Conservation (phyloP, 2,888 invertebrate genomes). For the Pterobdella sp. region DNA sequence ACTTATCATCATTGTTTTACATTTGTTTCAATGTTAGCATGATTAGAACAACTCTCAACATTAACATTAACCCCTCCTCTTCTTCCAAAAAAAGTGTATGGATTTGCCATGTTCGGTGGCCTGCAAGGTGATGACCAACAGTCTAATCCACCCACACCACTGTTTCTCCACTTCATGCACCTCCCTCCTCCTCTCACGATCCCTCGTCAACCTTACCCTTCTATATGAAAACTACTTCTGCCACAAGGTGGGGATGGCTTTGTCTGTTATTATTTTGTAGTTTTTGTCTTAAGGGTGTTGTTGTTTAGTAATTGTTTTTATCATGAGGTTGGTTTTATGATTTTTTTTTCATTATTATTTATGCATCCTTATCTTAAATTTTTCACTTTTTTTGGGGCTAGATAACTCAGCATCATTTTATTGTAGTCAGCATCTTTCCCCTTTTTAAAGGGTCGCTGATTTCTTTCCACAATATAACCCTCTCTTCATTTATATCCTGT, state of each 20-base stretch:
- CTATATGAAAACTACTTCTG: slow-evolving; percentile 24
- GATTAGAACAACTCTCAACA: not conserved
- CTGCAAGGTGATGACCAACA: slow-evolving; percentile 25
- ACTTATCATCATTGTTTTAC: too few species aligned
- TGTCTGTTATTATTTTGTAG: not conserved
- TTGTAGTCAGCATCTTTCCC: too few species aligned
- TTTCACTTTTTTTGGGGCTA: too few species aligned
- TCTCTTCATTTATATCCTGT: too few species aligned
- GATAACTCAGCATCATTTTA: too few species aligned
- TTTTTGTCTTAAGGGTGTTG: not conserved
- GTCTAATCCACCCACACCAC: slow-evolving; percentile 25
- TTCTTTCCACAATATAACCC: too few species aligned
- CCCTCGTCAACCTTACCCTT: slow-evolving; percentile 21
- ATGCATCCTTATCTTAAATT: too few species aligned
- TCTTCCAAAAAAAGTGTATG: not conserved
- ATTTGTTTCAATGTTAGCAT: not conserved
- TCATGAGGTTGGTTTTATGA: too few species aligned
- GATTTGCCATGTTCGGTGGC: slow-evolving; percentile 21
- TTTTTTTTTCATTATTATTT: too few species aligned
- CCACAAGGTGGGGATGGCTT: slow-evolving; percentile 14
- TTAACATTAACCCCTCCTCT: not conserved
- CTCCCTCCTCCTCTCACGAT: slow-evolving; percentile 21
- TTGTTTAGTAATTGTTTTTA: too few species aligned
- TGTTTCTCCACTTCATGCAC: slow-evolving; percentile 25
- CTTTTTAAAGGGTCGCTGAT: too few species aligned